Evolutionary conservation across 2,797 vertebrate genomes (phyloP).

Genomic region (Podarcis siculus): DNA sequence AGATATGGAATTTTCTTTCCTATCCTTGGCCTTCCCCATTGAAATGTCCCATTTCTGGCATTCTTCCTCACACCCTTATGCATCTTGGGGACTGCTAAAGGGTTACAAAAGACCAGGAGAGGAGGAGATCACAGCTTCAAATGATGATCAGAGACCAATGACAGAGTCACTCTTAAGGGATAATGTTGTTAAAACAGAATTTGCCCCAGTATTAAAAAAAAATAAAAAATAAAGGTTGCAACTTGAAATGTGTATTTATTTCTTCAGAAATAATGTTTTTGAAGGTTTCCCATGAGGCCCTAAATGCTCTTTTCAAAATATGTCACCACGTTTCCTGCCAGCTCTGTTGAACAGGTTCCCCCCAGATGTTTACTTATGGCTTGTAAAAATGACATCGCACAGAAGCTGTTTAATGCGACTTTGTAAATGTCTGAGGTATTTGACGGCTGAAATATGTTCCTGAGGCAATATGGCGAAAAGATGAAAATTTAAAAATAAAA

Average conservation of each 20-base stretch:
- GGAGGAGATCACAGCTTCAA: neutral
- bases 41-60: neutral
- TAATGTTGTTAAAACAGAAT: neutral
- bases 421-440: conserved; percentile 8
- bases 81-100: neutral
- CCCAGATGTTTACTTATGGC: conserved; percentile 14
- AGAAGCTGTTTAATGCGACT: conserved; percentile 17
- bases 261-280: neutral
- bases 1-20: neutral
- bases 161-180: neutral
- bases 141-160: conserved; percentile 19
- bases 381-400: conserved; percentile 12
- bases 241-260: neutral
- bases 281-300: conserved; percentile 31
- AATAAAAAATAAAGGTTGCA: neutral
- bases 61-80: conserved; percentile 8
- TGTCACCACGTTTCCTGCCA: conserved; percentile 11
- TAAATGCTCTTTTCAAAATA: conserved; percentile 3
- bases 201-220: neutral
- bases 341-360: conserved; percentile 37
- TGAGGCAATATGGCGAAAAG: neutral
- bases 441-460: neutral
- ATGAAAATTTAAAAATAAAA: neutral
- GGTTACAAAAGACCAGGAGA: neutral
- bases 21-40: neutral